phyloP scores from a whole-genome alignment of 2,888 invertebrate genomes.

The Digitonthophagus gazella region DNA sequence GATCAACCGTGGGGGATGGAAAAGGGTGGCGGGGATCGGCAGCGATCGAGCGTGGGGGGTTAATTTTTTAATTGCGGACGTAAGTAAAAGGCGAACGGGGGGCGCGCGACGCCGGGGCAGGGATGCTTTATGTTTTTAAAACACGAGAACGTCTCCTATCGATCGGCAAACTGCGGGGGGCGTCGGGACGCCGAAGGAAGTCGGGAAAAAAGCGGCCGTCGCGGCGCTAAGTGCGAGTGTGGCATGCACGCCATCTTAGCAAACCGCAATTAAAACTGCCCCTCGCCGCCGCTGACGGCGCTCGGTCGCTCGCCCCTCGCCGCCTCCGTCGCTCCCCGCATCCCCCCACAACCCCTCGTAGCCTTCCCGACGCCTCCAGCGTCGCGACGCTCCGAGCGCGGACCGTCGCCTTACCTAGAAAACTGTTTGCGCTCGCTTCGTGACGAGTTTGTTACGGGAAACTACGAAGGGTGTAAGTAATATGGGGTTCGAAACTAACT shows the following conservation, averaged over 20 bases:
- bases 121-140: slow-evolving; percentile 50
- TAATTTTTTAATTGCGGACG: slow-evolving; percentile 26
- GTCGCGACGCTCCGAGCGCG: not conserved
- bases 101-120: slow-evolving; percentile 26
- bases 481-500: not conserved
- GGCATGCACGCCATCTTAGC: slow-evolving; percentile 55
- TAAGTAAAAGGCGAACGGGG: slow-evolving; percentile 14
- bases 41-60: slow-evolving; percentile 4
- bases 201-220: slow-evolving; percentile 49
- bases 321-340: slow-evolving; percentile 29
- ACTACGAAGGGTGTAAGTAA: not conserved
- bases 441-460: not conserved
- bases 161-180: slow-evolving; percentile 36
- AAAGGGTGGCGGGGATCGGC: not conserved
- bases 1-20: not conserved
- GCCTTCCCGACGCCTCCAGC: not conserved
- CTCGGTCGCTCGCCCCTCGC: slow-evolving; percentile 36
- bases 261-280: slow-evolving; percentile 51
- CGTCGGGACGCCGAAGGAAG: slow-evolving; percentile 11
- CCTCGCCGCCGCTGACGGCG: slow-evolving; percentile 34
- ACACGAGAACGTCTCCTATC: slow-evolving; percentile 50
- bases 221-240: slow-evolving; percentile 53
- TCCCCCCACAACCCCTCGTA: slow-evolving; percentile 27
- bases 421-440: not conserved
- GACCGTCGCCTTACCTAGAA: not conserved